These are phyloP conservation scores for Heliconius hewitsoni DNA, from an alignment of 1,140 invertebrate species.

Conservation along the genomic window DNA sequence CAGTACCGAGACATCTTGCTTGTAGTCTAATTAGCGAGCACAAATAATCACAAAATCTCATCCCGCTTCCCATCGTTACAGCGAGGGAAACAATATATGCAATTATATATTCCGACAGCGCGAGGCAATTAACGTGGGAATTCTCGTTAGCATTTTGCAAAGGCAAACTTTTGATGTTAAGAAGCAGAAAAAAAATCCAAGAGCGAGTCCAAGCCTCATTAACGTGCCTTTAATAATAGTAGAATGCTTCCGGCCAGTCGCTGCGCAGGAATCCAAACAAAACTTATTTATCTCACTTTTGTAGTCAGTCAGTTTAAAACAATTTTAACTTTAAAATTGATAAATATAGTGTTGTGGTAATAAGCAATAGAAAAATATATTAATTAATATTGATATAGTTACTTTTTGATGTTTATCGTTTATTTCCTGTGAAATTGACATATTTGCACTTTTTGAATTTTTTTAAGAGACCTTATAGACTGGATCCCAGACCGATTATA, in stretches of 20 bases:
- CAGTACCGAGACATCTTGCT: slow-evolving; percentile 45
- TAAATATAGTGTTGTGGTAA: not conserved
- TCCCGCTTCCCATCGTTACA: slow-evolving; percentile 50
- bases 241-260: slow-evolving; percentile 57
- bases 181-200: slow-evolving; percentile 68
- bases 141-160: slow-evolving; percentile 73
- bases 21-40: slow-evolving; percentile 50
- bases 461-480: too few species aligned
- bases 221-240: slow-evolving; percentile 69
- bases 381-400: too few species aligned
- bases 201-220: slow-evolving; percentile 66
- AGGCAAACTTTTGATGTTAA: slow-evolving; percentile 75
- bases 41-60: slow-evolving; percentile 58
- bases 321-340: slow-evolving; percentile 13
- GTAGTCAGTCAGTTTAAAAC: slow-evolving; percentile 16
- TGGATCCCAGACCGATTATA: too few species aligned
- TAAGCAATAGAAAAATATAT: not conserved
- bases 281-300: slow-evolving; percentile 28
- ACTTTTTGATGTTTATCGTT: too few species aligned
- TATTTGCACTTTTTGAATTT: too few species aligned
- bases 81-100: slow-evolving; percentile 68
- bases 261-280: slow-evolving; percentile 51
- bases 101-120: slow-evolving; percentile 67
- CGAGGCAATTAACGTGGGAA: slow-evolving; percentile 73
- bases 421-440: too few species aligned